Evolutionary conservation across 2,888 invertebrate genomes (phyloP).

Genomic region (Marronus borbonicus): DNA sequence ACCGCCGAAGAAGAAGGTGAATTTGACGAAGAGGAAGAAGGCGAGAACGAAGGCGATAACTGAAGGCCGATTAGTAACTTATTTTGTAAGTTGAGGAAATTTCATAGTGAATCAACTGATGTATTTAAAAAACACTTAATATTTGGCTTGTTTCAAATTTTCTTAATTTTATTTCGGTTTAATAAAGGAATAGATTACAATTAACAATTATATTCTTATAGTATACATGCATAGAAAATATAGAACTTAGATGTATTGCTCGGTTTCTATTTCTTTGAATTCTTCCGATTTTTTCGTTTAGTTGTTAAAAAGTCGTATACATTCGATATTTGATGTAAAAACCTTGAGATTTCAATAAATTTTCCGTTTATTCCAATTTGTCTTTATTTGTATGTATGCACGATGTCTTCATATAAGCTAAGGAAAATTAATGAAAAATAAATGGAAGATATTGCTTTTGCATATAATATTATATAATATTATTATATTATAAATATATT

Average conservation of each 20-base stretch:
- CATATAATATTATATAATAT: no score
- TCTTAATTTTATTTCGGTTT: conserved; percentile 48
- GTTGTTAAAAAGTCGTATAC: conserved; percentile 5
- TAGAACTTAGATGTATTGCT: conserved; percentile 28
- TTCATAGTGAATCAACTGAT: conserved; percentile 46
- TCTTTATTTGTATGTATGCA: conserved; percentile 5
- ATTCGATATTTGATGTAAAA: neutral
- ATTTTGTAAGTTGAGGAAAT: conserved; percentile 50
- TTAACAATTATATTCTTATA: conserved; percentile 43
- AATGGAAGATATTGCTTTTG: no score
- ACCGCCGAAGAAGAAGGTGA: conserved; percentile 88
- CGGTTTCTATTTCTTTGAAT: conserved; percentile 34
- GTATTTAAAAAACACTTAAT: conserved; percentile 30
- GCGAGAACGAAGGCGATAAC: conserved; percentile 76
- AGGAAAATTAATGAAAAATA: no score
- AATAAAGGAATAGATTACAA: conserved; percentile 49
- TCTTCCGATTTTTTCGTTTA: conserved; percentile 1
- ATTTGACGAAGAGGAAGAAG: conserved; percentile 84
- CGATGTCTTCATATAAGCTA: no score
- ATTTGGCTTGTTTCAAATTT: conserved; percentile 49
- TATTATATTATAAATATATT: no score
- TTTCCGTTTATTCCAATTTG: conserved; percentile 7
- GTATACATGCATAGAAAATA: conserved; percentile 35
- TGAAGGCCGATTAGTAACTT: conserved; percentile 48
- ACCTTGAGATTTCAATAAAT: conserved; percentile 18